A percentile compares a stretch with the other conserved stretches of the same genome.
Conservation (phyloP, 2,113 vertebrate species). For the Corythoichthys intestinalis region DNA sequence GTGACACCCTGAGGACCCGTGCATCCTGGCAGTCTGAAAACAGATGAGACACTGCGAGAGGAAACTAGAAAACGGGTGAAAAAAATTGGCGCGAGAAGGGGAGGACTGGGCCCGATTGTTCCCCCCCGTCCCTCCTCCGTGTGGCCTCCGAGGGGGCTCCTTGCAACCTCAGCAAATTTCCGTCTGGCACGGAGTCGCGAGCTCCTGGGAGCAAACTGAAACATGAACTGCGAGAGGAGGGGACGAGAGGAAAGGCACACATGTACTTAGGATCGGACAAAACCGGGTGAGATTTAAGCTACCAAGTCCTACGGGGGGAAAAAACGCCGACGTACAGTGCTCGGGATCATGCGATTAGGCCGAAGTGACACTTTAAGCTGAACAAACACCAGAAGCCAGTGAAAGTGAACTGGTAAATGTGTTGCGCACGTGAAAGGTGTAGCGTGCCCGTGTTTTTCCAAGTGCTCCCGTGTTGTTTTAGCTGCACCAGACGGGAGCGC, state of each 20-base stretch:
- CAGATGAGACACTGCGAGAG: conserved; percentile 65
- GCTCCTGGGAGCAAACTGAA: conserved; percentile 94
- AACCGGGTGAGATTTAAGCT: neutral
- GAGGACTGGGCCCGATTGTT: conserved; percentile 85
- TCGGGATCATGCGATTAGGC: neutral
- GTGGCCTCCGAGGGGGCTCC: conserved; percentile 88
- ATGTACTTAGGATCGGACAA: neutral
- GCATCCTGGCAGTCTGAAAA: conserved; percentile 81
- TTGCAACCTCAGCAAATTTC: conserved; percentile 85
- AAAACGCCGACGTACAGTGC: neutral
- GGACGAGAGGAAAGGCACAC: conserved; percentile 32
- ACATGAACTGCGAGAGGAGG: conserved; percentile 81
- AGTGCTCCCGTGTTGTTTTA: conserved; percentile 57
- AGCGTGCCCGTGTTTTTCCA: conserved; percentile 21
- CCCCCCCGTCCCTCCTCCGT: conserved; percentile 84
- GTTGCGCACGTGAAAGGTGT: neutral
- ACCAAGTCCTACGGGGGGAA: neutral
- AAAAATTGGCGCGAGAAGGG: conserved; percentile 46
- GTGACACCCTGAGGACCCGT: conserved; percentile 81
- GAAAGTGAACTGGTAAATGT: neutral
- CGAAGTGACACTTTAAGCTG: neutral
- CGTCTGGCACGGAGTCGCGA: conserved; percentile 90
- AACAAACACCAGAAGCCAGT: neutral
- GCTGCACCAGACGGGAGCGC: conserved; percentile 36
- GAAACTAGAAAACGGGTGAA: conserved; percentile 31